Percentiles rank a stretch among this genome's conserved stretches.
These are phyloP conservation scores for Drosophila neotestacea DNA, from an alignment of 2,888 invertebrate species.

Conservation along the genomic window DNA sequence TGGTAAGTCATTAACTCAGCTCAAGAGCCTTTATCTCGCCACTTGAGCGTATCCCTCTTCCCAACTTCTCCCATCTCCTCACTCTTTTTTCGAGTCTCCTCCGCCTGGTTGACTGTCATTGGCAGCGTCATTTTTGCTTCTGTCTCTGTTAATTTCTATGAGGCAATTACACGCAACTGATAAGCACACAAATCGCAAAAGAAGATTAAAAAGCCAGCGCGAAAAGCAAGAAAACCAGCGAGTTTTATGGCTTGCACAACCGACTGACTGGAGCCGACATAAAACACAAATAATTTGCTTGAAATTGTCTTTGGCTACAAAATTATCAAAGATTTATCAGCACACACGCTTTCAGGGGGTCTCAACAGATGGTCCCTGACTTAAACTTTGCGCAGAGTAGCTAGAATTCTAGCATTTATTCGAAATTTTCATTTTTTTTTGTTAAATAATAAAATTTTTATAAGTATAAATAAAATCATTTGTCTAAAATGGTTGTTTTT, in stretches of 20 bases:
- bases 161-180: slow-evolving; percentile 81
- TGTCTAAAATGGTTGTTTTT: too few relatives aligned
- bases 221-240: slow-evolving; percentile 22
- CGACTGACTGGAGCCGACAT: slow-evolving; percentile 72
- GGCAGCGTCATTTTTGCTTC: slow-evolving; percentile 61
- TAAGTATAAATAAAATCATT: too few relatives aligned
- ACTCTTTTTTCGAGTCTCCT: background rate
- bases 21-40: slow-evolving; percentile 78
- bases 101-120: slow-evolving; percentile 47
- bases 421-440: too few relatives aligned
- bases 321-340: slow-evolving; percentile 36
- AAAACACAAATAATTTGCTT: slow-evolving; percentile 56
- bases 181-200: slow-evolving; percentile 57
- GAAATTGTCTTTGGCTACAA: slow-evolving; percentile 36
- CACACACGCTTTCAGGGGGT: background rate
- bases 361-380: background rate
- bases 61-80: background rate
- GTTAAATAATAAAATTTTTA: too few relatives aligned
- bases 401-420: background rate
- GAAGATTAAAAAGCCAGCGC: slow-evolving; percentile 68
- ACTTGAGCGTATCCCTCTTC: slow-evolving; percentile 68
- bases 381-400: background rate
- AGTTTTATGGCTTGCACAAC: slow-evolving; percentile 58
- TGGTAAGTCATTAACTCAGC: slow-evolving; percentile 75
- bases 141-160: slow-evolving; percentile 78